phyloP scores from a whole-genome alignment of 1,140 invertebrate species.

The Zaprionus ornatus region DNA sequence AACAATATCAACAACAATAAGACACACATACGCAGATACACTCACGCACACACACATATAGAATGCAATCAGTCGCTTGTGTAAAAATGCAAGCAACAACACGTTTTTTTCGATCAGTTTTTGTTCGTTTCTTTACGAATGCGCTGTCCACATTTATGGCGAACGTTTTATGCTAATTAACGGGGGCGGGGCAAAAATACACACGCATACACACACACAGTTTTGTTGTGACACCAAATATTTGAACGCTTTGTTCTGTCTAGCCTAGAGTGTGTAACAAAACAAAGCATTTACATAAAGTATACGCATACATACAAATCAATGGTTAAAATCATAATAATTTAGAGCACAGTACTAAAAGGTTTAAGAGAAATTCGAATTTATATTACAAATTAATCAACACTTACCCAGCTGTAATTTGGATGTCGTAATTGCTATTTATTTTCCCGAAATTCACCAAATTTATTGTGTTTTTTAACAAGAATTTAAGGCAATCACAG shows the following conservation, averaged over 20 bases:
- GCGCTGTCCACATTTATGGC: conserved; percentile 16
- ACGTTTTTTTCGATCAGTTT: conserved; percentile 52
- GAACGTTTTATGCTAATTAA: conserved; percentile 63
- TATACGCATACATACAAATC: conserved; percentile 32
- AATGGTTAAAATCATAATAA: conserved; percentile 6
- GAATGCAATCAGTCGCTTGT: conserved; percentile 36
- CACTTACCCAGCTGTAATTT: conserved; percentile 46
- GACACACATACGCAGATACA: conserved; percentile 21
- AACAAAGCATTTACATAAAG: conserved; percentile 49
- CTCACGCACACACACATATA: background rate
- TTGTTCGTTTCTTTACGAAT: conserved; percentile 31
- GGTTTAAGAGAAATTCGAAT: background rate
- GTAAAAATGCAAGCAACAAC: conserved; percentile 56
- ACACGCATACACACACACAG: conserved; percentile 32
- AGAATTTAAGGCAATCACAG: conserved; percentile 47
- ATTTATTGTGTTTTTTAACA: conserved; percentile 30
- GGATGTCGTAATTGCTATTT: conserved; percentile 2
- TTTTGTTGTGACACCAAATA: conserved; percentile 38
- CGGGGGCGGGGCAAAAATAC: conserved; percentile 46
- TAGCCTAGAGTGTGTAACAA: conserved; percentile 14
- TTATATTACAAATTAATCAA: conserved; percentile 12
- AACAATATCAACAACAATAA: conserved; percentile 30
- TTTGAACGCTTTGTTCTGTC: conserved; percentile 65
- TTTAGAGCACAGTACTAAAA: conserved; percentile 32
- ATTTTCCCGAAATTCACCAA: conserved; percentile 7